Evolutionary conservation across 2,888 invertebrate species (phyloP).

Genomic region (Microplitis manilae): DNA sequence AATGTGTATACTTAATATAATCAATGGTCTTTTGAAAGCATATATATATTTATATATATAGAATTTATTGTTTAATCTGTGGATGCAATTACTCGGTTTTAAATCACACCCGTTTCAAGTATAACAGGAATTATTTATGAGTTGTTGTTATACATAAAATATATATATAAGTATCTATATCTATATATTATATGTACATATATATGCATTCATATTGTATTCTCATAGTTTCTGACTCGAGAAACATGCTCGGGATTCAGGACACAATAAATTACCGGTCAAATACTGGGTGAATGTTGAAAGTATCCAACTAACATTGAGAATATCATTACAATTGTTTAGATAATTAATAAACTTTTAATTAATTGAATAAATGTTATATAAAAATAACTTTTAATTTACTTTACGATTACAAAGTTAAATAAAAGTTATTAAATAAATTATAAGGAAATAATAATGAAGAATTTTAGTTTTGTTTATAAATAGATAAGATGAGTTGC

Average conservation of each 20-base stretch:
- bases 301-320: not conserved
- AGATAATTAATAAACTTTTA: not conserved
- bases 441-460: not conserved
- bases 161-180: not conserved
- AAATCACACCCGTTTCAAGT: not conserved
- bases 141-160: not conserved
- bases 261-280: not conserved
- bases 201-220: not conserved
- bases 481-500: not conserved
- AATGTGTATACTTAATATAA: not conserved
- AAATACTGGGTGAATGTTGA: not conserved
- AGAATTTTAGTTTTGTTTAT: not conserved
- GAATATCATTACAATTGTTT: not conserved
- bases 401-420: not conserved
- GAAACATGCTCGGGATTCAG: not conserved
- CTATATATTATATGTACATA: not conserved
- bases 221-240: not conserved
- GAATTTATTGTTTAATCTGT: not conserved
- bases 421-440: not conserved
- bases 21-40: not conserved
- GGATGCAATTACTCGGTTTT: not conserved
- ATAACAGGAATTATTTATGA: not conserved
- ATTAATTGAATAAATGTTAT: not conserved
- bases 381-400: too few species aligned
- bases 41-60: not conserved